Evolutionary conservation across 2,797 vertebrate species (phyloP), one percentile per base, ranked within the genome.

Genomic region (Takifugu ocellatus): DNA sequence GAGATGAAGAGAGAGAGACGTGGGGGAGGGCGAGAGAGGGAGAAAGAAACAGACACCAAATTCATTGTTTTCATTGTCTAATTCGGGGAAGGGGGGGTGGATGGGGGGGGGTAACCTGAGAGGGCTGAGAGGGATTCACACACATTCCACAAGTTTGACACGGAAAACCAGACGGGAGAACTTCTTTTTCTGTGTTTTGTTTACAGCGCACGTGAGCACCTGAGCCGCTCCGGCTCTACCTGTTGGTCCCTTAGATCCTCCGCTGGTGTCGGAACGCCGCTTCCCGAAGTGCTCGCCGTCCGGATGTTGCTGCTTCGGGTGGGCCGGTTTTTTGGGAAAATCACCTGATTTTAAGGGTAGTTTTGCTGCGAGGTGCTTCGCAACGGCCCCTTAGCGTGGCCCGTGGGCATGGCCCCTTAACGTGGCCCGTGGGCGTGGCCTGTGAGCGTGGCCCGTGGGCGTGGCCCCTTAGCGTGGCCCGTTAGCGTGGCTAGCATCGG

Each of bases 1-100:
- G 24, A 68, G 59, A 71, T 61, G 59, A 61, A 59, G 79, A 63
- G 58, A 68, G 21, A 21, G 56, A 71, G 67, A 69, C 46, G 57
- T 70, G 79, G 77, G 81, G 79, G 82, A 79, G 82, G 78, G 81
- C 5, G 61, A 62, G 49, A 74, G 54, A 54, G 31, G 43, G 72
- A 83, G 75, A 86, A 66, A 83, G 84, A 85, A 85, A 88, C 78
- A 84, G 84, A 88, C 86, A 88, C 86, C 83, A 85, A 83, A 80
- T 77, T 86, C 86, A 87, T 87, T 88, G 86, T 88, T 87, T 85
- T 84, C 83, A 87, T 86, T 88, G 84, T 87, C 86, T 87, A 84
- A 86, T 86, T 85, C 52, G 68, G 81, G 63, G 70, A 69, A 65
- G 66, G 71, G 72, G 72, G 52, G 57, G 58, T 49, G 46, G 57